These are phyloP conservation scores for Drosophila eohydei DNA, from an alignment of 2,888 invertebrate species.

Conservation along the genomic window DNA sequence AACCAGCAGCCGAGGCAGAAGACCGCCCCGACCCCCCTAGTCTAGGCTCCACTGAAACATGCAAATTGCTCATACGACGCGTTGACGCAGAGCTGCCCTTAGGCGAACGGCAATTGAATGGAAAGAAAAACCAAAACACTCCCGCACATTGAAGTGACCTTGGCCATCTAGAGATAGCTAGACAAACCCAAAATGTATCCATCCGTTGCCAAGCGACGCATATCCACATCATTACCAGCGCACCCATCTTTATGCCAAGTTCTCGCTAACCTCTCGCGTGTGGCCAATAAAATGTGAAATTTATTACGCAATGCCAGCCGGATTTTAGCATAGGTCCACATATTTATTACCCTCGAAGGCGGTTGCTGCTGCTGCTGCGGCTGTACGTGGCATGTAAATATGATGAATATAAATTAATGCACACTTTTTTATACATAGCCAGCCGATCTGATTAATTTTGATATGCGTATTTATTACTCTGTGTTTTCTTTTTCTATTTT, in stretches of 20 bases:
- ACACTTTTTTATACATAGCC: slow-evolving; percentile 8
- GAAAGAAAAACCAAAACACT: slow-evolving; percentile 11
- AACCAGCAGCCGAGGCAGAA: slow-evolving; percentile 9
- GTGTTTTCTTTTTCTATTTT: background rate
- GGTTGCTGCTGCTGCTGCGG: slow-evolving; percentile 3
- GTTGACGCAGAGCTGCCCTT: slow-evolving; percentile 23
- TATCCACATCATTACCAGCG: slow-evolving; percentile 45
- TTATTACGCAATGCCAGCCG: slow-evolving; percentile 38
- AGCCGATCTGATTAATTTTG: slow-evolving; percentile 57
- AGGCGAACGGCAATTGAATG: slow-evolving; percentile 30
- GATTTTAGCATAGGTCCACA: slow-evolving; percentile 28
- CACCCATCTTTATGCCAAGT: slow-evolving; percentile 20
- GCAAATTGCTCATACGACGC: slow-evolving; percentile 67
- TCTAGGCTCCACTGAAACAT: slow-evolving; percentile 54
- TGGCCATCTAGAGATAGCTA: slow-evolving; percentile 10
- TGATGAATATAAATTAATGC: slow-evolving; percentile 51
- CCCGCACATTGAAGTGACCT: slow-evolving; percentile 37
- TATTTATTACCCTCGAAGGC: slow-evolving; percentile 48
- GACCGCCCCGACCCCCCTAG: slow-evolving; percentile 4
- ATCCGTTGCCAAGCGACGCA: slow-evolving; percentile 34
- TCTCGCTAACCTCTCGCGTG: slow-evolving; percentile 21
- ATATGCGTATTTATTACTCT: slow-evolving; percentile 32
- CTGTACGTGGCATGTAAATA: slow-evolving; percentile 32
- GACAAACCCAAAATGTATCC: slow-evolving; percentile 13
- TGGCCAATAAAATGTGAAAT: slow-evolving; percentile 55